A percentile compares a stretch with the other conserved stretches of the same genome.
These are phyloP conservation scores for Sebastes nivosus DNA, from an alignment of 2,797 vertebrate species.

Conservation along the genomic window DNA sequence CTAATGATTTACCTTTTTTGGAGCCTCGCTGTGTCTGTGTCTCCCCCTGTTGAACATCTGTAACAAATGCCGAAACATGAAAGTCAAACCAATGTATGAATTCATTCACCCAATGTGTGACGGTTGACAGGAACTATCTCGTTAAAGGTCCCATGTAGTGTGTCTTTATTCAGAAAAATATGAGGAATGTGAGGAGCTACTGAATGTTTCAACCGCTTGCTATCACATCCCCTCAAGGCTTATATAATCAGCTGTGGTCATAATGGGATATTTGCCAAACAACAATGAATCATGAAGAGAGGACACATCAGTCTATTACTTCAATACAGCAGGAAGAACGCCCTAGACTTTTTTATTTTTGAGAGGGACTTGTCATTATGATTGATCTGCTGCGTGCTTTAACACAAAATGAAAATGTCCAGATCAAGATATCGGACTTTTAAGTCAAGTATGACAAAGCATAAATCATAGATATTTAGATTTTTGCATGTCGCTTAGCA, in stretches of 20 bases:
- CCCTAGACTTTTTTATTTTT: not conserved
- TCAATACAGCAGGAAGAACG: not conserved
- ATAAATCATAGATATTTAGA: conserved; percentile 1
- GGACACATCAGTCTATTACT: not conserved
- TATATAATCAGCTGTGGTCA: conserved; percentile 25
- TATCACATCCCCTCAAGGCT: not conserved
- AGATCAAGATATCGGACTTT: conserved; percentile 25
- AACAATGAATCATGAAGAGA: conserved; percentile 21
- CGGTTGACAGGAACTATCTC: conserved; percentile 19
- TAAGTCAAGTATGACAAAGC: conserved; percentile 25
- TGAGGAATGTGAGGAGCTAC: not conserved
- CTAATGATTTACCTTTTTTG: conserved; percentile 75
- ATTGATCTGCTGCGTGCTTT: conserved; percentile 17
- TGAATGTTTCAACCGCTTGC: conserved; percentile 12
- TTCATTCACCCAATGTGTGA: not conserved
- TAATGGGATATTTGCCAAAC: conserved; percentile 22
- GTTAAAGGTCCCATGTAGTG: not conserved
- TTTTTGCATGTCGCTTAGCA: not conserved
- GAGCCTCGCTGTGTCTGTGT: conserved; percentile 75
- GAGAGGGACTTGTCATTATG: conserved; percentile 7
- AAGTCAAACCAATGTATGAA: conserved; percentile 21
- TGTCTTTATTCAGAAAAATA: not conserved
- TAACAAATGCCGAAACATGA: conserved; percentile 49
- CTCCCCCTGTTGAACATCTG: conserved; percentile 83
- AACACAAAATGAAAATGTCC: conserved; percentile 18